phyloP scores from a whole-genome alignment of 2,797 vertebrate species.

The Eulemur mongoz region DNA sequence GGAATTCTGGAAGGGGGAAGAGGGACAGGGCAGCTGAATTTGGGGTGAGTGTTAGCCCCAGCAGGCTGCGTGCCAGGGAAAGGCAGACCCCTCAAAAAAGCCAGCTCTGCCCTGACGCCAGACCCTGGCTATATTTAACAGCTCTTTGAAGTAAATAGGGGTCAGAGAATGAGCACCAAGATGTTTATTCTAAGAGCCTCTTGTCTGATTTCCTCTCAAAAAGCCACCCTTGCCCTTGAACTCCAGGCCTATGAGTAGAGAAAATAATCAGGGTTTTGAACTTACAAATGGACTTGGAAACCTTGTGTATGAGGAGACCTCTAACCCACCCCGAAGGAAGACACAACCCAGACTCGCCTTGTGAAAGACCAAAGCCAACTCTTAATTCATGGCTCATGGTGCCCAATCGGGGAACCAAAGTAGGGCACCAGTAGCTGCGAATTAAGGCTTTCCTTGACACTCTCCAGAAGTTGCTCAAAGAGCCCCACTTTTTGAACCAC shows the following conservation, averaged over 20 bases:
- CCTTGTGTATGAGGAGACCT: conserved; percentile 3
- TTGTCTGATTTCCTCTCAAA: conserved; percentile 67
- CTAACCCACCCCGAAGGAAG: conserved; percentile 57
- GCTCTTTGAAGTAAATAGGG: conserved; percentile 74
- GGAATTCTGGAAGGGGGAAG: not conserved
- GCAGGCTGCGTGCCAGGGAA: not conserved
- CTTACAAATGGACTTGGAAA: conserved; percentile 53
- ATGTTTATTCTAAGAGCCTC: conserved; percentile 73
- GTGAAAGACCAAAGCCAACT: conserved; percentile 35
- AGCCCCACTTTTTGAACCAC: not conserved
- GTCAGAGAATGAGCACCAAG: conserved; percentile 57
- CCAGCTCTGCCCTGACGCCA: conserved; percentile 2
- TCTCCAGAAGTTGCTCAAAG: conserved; percentile 29
- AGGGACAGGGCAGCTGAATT: not conserved
- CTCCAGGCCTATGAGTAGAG: conserved; percentile 54
- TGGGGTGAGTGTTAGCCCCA: not conserved
- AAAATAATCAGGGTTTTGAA: conserved; percentile 71
- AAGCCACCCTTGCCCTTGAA: conserved; percentile 69
- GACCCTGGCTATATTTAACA: conserved; percentile 48
- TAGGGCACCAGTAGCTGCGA: not conserved
- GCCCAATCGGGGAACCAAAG: not conserved
- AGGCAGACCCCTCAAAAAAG: not conserved
- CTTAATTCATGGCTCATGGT: conserved; percentile 28
- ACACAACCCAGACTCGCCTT: conserved; percentile 38
- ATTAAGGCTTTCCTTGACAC: conserved; percentile 10